Conservation (phyloP, 2,888 invertebrate species). For the Hipparchia sbordonii region DNA sequence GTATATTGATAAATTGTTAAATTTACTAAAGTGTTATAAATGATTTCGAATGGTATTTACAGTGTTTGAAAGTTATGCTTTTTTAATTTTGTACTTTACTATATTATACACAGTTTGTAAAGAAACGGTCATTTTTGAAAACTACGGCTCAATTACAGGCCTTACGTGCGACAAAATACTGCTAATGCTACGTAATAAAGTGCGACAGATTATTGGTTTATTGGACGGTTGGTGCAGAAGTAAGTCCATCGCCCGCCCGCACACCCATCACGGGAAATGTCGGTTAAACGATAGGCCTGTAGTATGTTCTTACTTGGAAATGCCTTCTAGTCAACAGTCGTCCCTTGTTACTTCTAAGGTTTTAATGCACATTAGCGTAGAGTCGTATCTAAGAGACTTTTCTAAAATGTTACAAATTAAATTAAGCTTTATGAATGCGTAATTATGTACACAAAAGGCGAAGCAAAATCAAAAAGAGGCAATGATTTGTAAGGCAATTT, state of each 20-base stretch:
- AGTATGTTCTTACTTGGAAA: background rate
- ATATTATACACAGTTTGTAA: background rate
- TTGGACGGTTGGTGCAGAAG: no score
- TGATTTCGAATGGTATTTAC: background rate
- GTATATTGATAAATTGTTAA: no score
- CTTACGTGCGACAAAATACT: no score
- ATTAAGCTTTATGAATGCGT: background rate
- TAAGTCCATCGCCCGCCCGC: no score
- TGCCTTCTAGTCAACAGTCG: constrained; percentile 11
- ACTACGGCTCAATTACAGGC: background rate
- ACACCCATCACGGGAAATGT: no score
- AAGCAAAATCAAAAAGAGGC: no score
- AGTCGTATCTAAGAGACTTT: background rate
- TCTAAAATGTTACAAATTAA: background rate
- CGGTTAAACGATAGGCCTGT: no score
- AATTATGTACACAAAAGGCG: background rate
- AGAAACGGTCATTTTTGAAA: background rate
- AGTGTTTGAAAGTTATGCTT: background rate
- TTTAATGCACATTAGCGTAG: background rate
- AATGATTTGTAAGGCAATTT: no score
- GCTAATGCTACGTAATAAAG: no score
- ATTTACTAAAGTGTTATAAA: background rate
- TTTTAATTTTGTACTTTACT: background rate
- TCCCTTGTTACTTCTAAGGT: background rate
- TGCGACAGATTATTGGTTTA: no score